Percentiles rank a stretch among this genome's conserved stretches.
Conservation (phyloP, 2,888 invertebrate species). For the Hyles lineata region DNA sequence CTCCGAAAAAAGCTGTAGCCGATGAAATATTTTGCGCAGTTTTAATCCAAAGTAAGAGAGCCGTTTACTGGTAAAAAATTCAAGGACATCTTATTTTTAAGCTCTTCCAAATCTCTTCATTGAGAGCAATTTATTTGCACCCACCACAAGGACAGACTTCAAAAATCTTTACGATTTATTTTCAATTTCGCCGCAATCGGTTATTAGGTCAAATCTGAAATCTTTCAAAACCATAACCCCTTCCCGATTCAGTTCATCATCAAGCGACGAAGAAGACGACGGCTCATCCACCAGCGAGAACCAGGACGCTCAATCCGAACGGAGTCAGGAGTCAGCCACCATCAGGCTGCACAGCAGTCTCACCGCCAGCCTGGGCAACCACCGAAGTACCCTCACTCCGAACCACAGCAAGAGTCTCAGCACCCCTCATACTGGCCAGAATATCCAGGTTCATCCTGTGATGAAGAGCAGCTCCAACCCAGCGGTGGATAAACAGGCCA, state of each 20-base stretch:
- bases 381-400: constrained; percentile 62
- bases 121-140: no score
- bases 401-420: constrained; percentile 77
- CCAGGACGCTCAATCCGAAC: constrained; percentile 72
- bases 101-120: no score
- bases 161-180: no score
- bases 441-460: constrained; percentile 74
- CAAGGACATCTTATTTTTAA: no score
- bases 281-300: constrained; percentile 81
- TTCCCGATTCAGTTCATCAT: constrained; percentile 86
- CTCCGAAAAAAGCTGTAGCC: no score
- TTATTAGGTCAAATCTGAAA: not conserved
- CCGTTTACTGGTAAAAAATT: no score
- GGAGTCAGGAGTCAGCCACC: constrained; percentile 70
- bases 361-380: constrained; percentile 55
- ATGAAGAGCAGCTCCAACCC: constrained; percentile 82
- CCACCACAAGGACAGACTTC: no score
- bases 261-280: constrained; percentile 88
- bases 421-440: constrained; percentile 75
- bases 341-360: constrained; percentile 58
- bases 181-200: no score
- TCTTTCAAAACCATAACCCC: not conserved
- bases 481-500: constrained; percentile 80
- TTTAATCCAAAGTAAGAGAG: no score
- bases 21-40: no score